Evolutionary conservation across 2,113 vertebrate genomes (phyloP), one percentile per base, ranked within the genome.

Genomic region (Panthera tigris): DNA sequence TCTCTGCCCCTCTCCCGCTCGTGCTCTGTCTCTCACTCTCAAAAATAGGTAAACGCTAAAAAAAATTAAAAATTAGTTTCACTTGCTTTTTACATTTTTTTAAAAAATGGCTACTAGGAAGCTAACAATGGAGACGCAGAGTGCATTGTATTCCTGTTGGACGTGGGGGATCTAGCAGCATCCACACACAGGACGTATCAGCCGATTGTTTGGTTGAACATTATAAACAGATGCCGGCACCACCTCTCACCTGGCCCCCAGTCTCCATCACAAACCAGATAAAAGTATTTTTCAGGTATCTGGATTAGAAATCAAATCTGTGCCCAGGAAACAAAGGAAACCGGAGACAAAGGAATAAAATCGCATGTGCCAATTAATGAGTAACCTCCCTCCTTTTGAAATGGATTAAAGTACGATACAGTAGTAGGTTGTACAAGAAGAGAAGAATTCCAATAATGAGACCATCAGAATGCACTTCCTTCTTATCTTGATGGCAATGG

Each of bases 101-200:
- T 23, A 12, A 19, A 29, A n/a, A 71, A 15, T 1, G 13, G 63
- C 29, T 36, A 41, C 36, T 18, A 7, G 29, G 68, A n/a, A 69
- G n/a, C 18, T 63, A 36, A 89, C 15, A 57, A 21, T 29, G 8
- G 4, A 1, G 14, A 5, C 5, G 29, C 1, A 27, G n/a, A 14
- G n/a, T 13, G 15, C 23, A 5, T 18, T 4, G 0, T 41, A 7
- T 41, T 16, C 19, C 76, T n/a, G 6, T 4, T 21, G n/a, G 57
- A n/a, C 6, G 13, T 3, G 2, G 21, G 25, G 4, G 21, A 19
- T 25, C 23, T 4, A 19, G 8, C 2, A 3, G 52, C 18, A 33
- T 65, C 55, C 10, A 3, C 23, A 39, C 0, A 7, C 23, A 79
- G 52, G 50, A 68, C 23, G 10, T 1, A 33, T 0, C 7, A 15